phyloP scores from a whole-genome alignment of 2,888 invertebrate species.

The Cosmorhoe ocellata region DNA sequence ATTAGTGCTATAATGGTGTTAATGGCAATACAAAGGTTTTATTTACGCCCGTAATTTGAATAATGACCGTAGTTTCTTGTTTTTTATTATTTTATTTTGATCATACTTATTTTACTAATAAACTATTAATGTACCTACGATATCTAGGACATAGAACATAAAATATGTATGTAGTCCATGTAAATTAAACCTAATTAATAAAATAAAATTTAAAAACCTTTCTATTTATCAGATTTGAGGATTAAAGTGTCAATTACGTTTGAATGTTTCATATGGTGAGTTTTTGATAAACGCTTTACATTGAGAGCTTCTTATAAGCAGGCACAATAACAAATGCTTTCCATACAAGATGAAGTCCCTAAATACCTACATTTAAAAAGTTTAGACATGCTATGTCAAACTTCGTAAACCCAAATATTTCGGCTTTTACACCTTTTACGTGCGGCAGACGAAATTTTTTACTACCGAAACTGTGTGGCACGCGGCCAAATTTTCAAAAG shows the following conservation, averaged over 20 bases:
- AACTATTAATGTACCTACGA: no score
- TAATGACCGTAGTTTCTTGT: constrained; percentile 42
- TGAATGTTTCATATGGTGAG: no score
- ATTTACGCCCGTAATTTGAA: constrained; percentile 70
- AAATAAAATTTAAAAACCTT: no score
- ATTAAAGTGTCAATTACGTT: no score
- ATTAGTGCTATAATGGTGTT: constrained; percentile 63
- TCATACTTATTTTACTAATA: no score
- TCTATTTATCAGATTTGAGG: no score
- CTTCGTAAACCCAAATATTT: constrained; percentile 64
- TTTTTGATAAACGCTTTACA: no score
- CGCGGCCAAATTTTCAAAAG: constrained; percentile 56
- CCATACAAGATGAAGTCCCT: constrained; percentile 1
- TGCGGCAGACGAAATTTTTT: constrained; percentile 63
- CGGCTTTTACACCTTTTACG: constrained; percentile 66
- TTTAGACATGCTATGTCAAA: constrained; percentile 34
- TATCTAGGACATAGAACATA: no score
- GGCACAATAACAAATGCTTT: not conserved
- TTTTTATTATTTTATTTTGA: constrained; percentile 17
- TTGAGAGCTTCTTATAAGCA: not conserved
- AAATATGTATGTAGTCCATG: no score
- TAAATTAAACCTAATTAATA: no score
- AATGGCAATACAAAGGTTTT: constrained; percentile 67
- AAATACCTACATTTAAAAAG: constrained; percentile 30
- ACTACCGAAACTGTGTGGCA: constrained; percentile 63